Conservation (phyloP, 2,888 invertebrate genomes). For the Xylota segnis region DNA sequence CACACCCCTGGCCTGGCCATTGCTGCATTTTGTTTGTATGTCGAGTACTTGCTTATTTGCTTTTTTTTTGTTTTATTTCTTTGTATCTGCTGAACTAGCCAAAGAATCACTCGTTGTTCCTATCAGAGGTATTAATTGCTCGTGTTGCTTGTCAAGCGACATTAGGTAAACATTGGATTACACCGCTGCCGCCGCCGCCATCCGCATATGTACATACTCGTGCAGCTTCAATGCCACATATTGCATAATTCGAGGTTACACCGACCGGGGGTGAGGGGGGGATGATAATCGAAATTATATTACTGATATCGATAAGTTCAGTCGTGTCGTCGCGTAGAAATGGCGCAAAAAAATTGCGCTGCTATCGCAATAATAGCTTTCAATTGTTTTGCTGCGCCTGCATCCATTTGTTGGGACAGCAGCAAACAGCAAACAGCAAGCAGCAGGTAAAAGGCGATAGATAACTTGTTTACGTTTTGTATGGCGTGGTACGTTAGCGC, state of each 20-base stretch:
- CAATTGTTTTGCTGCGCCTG: conserved; percentile 10
- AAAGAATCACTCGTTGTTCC: conserved; percentile 2
- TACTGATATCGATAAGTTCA: conserved; percentile 23
- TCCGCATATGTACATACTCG: too few species aligned
- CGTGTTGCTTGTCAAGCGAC: conserved; percentile 38
- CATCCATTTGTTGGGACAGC: conserved; percentile 3
- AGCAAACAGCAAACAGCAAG: too few species aligned
- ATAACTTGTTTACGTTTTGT: conserved; percentile 45
- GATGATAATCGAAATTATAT: conserved; percentile 40
- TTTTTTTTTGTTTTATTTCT: not conserved
- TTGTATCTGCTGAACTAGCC: not conserved
- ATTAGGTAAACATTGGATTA: conserved; percentile 49
- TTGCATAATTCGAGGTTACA: conserved; percentile 60
- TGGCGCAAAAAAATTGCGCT: conserved; percentile 28
- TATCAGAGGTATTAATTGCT: conserved; percentile 54
- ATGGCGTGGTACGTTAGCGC: not conserved
- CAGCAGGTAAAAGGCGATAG: conserved; percentile 30
- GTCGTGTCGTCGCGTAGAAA: conserved; percentile 1
- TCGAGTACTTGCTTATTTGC: not conserved
- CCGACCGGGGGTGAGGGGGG: too few species aligned
- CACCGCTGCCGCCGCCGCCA: conserved; percentile 15
- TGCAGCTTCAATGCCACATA: conserved; percentile 41
- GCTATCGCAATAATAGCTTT: conserved; percentile 10
- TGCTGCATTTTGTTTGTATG: not conserved
- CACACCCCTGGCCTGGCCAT: not conserved